These are phyloP conservation scores for Dryobates pubescens DNA, from an alignment of 2,797 vertebrate species.

Conservation along the genomic window DNA sequence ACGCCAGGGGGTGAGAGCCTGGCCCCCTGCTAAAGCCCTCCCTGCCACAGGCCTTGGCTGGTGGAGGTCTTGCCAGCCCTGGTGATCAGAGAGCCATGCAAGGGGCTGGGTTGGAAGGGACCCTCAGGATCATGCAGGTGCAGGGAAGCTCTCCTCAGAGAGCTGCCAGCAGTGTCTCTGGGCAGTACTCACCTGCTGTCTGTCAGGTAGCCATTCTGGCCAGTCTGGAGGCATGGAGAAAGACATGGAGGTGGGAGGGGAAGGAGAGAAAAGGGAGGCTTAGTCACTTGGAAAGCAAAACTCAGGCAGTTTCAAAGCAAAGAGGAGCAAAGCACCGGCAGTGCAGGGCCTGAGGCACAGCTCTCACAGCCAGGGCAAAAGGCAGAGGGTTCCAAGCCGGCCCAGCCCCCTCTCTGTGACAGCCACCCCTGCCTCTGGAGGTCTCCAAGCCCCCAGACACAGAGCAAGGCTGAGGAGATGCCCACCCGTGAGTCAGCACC, in stretches of 20 bases:
- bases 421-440: background rate
- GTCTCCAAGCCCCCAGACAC: background rate
- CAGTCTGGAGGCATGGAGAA: slow-evolving; percentile 68
- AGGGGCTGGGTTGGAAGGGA: too few species aligned
- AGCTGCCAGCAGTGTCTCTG: slow-evolving; percentile 1
- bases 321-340: background rate
- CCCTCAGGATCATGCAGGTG: too few species aligned
- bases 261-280: slow-evolving; percentile 62
- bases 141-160: background rate
- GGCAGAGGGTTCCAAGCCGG: background rate
- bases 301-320: background rate
- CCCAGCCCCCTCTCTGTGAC: background rate
- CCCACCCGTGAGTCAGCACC: background rate
- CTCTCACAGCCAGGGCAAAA: background rate
- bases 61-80: background rate
- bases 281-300: background rate
- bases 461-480: background rate
- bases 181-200: slow-evolving; percentile 92
- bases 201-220: slow-evolving; percentile 95
- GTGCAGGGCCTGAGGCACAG: background rate
- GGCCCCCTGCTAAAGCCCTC: background rate
- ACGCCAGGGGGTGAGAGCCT: background rate
- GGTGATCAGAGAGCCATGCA: too few species aligned
- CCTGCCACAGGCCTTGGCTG: background rate
- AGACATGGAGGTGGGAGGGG: background rate